phyloP scores from a whole-genome alignment of 2,113 vertebrate genomes.

The Dasyurus viverrinus region DNA sequence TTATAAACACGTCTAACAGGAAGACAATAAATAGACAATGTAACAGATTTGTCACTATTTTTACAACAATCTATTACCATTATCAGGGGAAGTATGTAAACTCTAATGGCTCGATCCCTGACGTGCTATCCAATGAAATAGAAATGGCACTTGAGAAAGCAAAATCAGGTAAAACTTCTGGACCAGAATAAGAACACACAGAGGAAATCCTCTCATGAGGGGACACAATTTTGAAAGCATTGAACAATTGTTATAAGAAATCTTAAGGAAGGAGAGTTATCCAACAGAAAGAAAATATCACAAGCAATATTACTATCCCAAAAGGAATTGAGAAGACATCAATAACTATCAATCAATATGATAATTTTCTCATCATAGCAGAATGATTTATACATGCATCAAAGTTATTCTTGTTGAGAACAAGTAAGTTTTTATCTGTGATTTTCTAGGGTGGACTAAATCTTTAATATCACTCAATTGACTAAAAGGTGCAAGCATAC shows the following conservation, averaged over 20 bases:
- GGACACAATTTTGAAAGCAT: background rate
- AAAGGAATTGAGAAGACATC: background rate
- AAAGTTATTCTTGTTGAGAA: background rate
- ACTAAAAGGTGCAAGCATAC: background rate
- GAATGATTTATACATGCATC: background rate
- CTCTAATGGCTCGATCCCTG: background rate
- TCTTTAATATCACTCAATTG: background rate
- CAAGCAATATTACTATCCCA: background rate
- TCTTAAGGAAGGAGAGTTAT: background rate
- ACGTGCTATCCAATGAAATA: background rate
- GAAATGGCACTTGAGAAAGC: background rate
- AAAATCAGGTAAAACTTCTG: background rate
- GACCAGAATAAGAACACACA: background rate
- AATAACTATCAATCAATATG: background rate
- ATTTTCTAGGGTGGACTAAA: background rate
- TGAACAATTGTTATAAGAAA: background rate
- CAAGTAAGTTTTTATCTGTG: background rate
- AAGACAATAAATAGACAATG: background rate
- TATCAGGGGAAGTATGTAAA: background rate
- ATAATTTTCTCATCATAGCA: background rate
- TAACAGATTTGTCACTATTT: background rate
- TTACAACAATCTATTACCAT: background rate
- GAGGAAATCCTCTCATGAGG: background rate
- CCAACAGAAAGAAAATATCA: background rate
- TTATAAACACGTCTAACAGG: background rate